Evolutionary conservation across 2,113 vertebrate genomes (phyloP), one percentile per base, ranked within the genome.

Genomic region (Morone chrysops): DNA sequence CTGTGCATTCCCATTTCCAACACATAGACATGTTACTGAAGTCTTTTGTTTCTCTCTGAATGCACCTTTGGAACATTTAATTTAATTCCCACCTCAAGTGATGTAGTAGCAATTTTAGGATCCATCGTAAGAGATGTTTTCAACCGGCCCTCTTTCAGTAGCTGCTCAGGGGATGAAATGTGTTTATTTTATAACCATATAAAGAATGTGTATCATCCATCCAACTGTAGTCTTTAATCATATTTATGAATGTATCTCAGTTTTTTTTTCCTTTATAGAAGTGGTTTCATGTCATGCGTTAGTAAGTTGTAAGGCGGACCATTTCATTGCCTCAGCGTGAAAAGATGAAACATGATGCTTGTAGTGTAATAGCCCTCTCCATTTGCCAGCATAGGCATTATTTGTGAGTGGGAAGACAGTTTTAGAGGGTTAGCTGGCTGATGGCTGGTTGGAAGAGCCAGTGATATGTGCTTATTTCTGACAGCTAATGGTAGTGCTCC

Each of bases 391-490:
- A 70, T 43, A 60, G 81, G 84, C 86, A 89, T 91, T 92, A 94
- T 90, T 92, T 93, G 84, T 87, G 89, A 90, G 92, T 75, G 79
- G 67, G 65, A 53, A 91, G 91, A 92, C 89, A 93, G 91, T 81
- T 94, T 92, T 90, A 94, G 86, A 85, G 90, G 83, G 78, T 84
- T 87, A 87, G 88, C 75, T 56, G 80, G 85, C 85, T 90, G 90
- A 91, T 86, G 91, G 88, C 82, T 59, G 87, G 48, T 81, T 83
- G 76, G 74, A 86, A 31, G 70, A 84, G 79, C 18, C 62, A 11
- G 77, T 92, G 81, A 92, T 91, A 87, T 91, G 90, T 89, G 84
- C 82, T 90, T 80, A 89, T 83, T 84, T 82, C 87, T 89, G 88
- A 92, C 93, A 91, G 85, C 77, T 85, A 73, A 81, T 80, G 54